Evolutionary conservation across 2,113 vertebrate genomes (phyloP).

Genomic region (Scomber scombrus): DNA sequence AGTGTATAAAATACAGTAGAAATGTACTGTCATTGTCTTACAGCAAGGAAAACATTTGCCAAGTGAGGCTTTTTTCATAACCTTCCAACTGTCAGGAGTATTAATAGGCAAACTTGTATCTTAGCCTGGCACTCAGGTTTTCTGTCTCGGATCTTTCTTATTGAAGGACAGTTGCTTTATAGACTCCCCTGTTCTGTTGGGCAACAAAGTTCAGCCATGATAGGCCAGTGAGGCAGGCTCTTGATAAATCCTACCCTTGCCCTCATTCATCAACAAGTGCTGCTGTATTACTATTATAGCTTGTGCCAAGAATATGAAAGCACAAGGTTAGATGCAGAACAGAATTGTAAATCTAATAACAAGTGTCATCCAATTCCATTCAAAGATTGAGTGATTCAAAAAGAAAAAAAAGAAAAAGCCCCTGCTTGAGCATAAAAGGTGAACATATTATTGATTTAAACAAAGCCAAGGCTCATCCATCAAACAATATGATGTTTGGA

Average conservation of each 20-base stretch:
- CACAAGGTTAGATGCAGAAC: conserved; percentile 50
- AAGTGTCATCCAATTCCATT: conserved; percentile 35
- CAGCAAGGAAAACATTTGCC: conserved; percentile 32
- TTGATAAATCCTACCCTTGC: conserved; percentile 65
- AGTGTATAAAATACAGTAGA: conserved; percentile 7
- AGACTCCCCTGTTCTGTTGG: conserved; percentile 35
- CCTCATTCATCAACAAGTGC: conserved; percentile 62
- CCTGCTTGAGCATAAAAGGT: not conserved
- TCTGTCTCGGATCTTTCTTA: conserved; percentile 45
- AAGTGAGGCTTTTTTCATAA: conserved; percentile 15
- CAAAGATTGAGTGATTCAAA: conserved; percentile 18
- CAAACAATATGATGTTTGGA: not conserved
- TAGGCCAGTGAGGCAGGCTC: conserved; percentile 42
- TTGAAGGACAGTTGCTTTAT: conserved; percentile 70
- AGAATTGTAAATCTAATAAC: conserved; percentile 59
- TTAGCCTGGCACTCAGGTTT: conserved; percentile 13
- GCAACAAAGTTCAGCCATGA: conserved; percentile 66
- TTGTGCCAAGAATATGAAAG: conserved; percentile 59
- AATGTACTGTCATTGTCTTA: conserved; percentile 33
- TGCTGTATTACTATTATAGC: conserved; percentile 28
- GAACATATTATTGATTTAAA: not conserved
- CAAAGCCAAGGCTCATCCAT: not conserved
- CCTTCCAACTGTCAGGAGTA: conserved; percentile 20
- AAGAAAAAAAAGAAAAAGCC: not conserved
- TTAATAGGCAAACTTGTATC: conserved; percentile 35